These are phyloP conservation scores for Trochalopteron elliotii DNA, from an alignment of 2,113 vertebrate species.

Conservation along the genomic window DNA sequence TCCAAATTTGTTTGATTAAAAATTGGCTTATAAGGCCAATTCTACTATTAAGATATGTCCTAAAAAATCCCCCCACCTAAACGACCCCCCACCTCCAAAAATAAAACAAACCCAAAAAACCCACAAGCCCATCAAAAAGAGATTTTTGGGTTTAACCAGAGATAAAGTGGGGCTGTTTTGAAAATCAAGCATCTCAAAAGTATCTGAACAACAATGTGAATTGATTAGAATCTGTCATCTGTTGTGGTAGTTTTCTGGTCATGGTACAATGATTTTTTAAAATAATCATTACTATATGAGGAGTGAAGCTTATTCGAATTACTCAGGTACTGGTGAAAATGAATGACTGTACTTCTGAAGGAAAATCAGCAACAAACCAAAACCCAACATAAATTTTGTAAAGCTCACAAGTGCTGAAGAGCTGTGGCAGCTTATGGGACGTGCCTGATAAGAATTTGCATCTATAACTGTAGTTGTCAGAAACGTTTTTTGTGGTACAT, in stretches of 20 bases:
- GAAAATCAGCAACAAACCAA: not conserved
- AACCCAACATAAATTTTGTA: not conserved
- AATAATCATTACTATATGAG: not conserved
- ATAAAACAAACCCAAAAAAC: not conserved
- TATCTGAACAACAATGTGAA: not conserved
- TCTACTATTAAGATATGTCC: not conserved
- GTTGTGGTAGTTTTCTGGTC: not conserved
- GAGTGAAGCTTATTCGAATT: not conserved
- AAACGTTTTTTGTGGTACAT: not conserved
- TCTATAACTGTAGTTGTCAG: not conserved
- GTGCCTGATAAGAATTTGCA: not conserved
- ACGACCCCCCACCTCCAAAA: accelerated
- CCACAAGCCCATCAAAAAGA: not conserved
- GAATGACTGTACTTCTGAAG: not conserved
- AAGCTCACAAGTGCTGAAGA: not conserved
- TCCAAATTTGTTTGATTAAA: not conserved
- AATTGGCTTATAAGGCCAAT: not conserved
- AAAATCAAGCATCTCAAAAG: not conserved
- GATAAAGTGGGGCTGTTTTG: not conserved
- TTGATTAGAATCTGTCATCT: not conserved
- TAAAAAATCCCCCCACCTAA: not conserved
- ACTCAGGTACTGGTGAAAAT: not conserved
- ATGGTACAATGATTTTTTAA: not conserved
- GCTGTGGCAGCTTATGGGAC: not conserved
- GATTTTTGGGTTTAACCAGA: not conserved